Conservation (phyloP, 2,113 vertebrate species). For the Pseudopodoces humilis region DNA sequence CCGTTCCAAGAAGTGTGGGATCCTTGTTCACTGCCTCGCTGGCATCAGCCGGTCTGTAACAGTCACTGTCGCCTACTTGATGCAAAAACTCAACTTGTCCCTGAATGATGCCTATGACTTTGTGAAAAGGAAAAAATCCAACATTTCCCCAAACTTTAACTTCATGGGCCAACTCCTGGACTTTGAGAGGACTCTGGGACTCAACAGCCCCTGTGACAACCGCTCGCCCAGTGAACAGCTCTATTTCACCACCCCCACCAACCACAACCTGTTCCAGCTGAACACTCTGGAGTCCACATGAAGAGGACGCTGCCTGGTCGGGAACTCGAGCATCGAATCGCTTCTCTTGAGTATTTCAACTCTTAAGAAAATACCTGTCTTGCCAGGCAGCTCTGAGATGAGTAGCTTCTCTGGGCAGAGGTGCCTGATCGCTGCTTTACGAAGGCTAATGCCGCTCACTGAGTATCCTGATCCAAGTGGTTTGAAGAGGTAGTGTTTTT, state of each 20-base stretch:
- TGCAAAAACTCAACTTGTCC: constrained; percentile 99
- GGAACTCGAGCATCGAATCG: constrained; percentile 48
- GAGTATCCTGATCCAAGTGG: constrained; percentile 61
- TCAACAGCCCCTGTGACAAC: constrained; percentile 96
- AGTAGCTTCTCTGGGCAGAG: constrained; percentile 62
- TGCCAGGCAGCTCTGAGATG: constrained; percentile 62
- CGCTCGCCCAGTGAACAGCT: constrained; percentile 87
- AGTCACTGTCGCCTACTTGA: constrained; percentile 98
- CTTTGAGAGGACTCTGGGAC: constrained; percentile 97
- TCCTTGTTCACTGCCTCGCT: constrained; percentile 96
- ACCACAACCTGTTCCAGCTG: constrained; percentile 96
- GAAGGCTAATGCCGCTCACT: constrained; percentile 43
- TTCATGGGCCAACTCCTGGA: constrained; percentile 99
- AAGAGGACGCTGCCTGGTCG: constrained; percentile 60
- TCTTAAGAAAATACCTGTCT: constrained; percentile 47
- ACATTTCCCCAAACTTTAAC: constrained; percentile 99
- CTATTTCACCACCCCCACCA: constrained; percentile 97
- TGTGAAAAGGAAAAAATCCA: constrained; percentile 98
- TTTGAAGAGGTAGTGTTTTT: constrained; percentile 70
- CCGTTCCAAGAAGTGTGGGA: constrained; percentile 96
- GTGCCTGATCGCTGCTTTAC: constrained; percentile 63
- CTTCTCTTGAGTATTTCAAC: constrained; percentile 74
- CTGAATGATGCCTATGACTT: constrained; percentile 98
- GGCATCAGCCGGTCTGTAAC: constrained; percentile 98
- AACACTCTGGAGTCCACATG: constrained; percentile 97